Evolutionary conservation across 2,113 vertebrate species (phyloP), one percentile per base, ranked within the genome.

Genomic region (Ciconia boyciana): DNA sequence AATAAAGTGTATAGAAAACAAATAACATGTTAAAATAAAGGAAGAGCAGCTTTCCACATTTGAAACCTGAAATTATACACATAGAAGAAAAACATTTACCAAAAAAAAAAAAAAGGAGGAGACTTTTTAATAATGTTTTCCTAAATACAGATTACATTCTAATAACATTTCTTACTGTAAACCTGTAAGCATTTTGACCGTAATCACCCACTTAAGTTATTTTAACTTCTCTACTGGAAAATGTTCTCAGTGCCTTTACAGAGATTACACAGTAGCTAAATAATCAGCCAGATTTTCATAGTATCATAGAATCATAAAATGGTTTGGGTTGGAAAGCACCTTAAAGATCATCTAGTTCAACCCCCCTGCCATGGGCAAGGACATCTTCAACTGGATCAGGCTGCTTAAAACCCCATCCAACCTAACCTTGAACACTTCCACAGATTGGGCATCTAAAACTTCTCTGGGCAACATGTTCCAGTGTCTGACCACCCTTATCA

Each of bases 401-500:
- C 2, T 69, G 8, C 48, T 10, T 6, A 83, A 80, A 87, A 4
- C 1, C 5, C 4, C 9, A 46, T 83, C 16, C 11, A 54, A 13
- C 6, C 6, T 58, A 0, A 6, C 8, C 7, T 39, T 22, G 13
- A n/a, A 79, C 20, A 36, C 7, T 68, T 49, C 20, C n/a, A 44
- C 0, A 8, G 13, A 24, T 11, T 32, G 11, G 2, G 1, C 5
- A 39, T 8, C 22, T 17, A 52, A 36, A 58, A 11, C 3, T 28
- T 31, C 22, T 87, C 36, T n/a, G 20, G 9, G 6, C 7, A 87
- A 4, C 6, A 2, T 26, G 3, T 80, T 54, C 12, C 5, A n/a
- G 16, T 54, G 24, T n/a, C 15, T 89, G 17, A 71, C 6, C 13
- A 39, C 6, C 0, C 0, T 16, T 3, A 55, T 25, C 0, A 1